phyloP scores from a whole-genome alignment of 2,888 invertebrate genomes.

The Caenorhabditis sinica region DNA sequence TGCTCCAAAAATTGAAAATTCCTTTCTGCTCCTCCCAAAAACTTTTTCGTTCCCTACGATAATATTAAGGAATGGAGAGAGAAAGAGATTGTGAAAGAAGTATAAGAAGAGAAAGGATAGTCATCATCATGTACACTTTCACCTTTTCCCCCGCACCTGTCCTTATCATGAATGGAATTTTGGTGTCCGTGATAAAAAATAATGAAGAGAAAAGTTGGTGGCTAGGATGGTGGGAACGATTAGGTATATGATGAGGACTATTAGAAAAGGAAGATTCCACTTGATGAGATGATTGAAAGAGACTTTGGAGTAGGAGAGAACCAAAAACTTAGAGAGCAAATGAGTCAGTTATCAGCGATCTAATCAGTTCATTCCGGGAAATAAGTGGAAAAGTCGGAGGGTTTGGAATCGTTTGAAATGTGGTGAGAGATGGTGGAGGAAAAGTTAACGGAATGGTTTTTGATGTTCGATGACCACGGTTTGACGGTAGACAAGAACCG shows the following conservation, averaged over 20 bases:
- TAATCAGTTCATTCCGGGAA: slow-evolving; percentile 15
- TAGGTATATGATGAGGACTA: not conserved
- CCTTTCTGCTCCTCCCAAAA: slow-evolving; percentile 22
- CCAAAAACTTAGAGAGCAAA: not conserved
- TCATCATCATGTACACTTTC: slow-evolving; percentile 51
- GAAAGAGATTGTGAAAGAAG: slow-evolving; percentile 40
- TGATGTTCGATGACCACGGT: not conserved
- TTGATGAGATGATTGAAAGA: too few relatives aligned
- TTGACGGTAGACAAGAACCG: too few relatives aligned
- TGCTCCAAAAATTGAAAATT: slow-evolving; percentile 42
- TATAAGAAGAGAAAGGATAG: not conserved
- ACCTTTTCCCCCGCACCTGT: slow-evolving; percentile 17
- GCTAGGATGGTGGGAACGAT: not conserved
- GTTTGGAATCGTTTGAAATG: not conserved
- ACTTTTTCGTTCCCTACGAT: slow-evolving; percentile 11
- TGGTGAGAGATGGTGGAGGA: not conserved
- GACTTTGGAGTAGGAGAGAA: not conserved
- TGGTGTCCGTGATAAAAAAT: slow-evolving; percentile 34
- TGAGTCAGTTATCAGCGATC: not conserved
- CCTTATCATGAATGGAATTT: slow-evolving; percentile 44
- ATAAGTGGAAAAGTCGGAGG: not conserved
- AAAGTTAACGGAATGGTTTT: not conserved
- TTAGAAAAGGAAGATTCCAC: not conserved
- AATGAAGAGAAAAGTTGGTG: slow-evolving; percentile 23
- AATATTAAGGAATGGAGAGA: slow-evolving; percentile 25